Evolutionary conservation across 92 coral and sea anemone genomes (phyloP).

Genomic region (Ricordea florida): DNA sequence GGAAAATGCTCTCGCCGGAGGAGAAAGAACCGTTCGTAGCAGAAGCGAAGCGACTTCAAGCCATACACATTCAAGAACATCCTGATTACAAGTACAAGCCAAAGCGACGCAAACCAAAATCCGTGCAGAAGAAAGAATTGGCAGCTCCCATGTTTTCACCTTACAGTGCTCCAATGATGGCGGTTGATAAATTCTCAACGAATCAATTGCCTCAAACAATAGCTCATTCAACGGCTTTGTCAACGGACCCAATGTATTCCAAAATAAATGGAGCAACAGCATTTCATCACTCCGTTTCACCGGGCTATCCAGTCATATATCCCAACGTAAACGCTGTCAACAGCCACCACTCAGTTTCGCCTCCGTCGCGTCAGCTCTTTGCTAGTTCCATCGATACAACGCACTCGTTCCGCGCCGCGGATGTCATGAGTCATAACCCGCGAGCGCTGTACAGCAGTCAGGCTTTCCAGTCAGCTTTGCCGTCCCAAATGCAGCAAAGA

Average conservation of each 20-base stretch:
- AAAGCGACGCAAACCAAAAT: slow-evolving; percentile 94
- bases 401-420: slow-evolving; percentile 89
- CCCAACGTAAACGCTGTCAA: slow-evolving; percentile 84
- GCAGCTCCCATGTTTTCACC: slow-evolving; percentile 91
- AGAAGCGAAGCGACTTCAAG: slow-evolving; percentile 99
- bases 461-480: slow-evolving; percentile 77
- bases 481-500: slow-evolving; percentile 85
- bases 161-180: slow-evolving; percentile 95
- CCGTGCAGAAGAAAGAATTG: slow-evolving; percentile 93
- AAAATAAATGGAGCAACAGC: slow-evolving; percentile 96
- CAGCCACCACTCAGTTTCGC: slow-evolving; percentile 73
- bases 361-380: slow-evolving; percentile 85
- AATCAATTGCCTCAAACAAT: slow-evolving; percentile 97
- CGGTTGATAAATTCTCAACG: slow-evolving; percentile 96
- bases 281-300: slow-evolving; percentile 89
- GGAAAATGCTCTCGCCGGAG: slow-evolving; percentile 95
- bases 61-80: slow-evolving; percentile 97
- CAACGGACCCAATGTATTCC: slow-evolving; percentile 96
- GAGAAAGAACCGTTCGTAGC: slow-evolving; percentile 99
- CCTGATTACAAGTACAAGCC: slow-evolving; percentile 99
- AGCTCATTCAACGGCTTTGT: slow-evolving; percentile 97
- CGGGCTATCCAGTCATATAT: slow-evolving; percentile 92
- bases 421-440: slow-evolving; percentile 80
- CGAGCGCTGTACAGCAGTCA: slow-evolving; percentile 90
- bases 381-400: slow-evolving; percentile 84